Evolutionary conservation across 2,113 vertebrate species (phyloP).

Genomic region (Hippoglossus stenolepis): DNA sequence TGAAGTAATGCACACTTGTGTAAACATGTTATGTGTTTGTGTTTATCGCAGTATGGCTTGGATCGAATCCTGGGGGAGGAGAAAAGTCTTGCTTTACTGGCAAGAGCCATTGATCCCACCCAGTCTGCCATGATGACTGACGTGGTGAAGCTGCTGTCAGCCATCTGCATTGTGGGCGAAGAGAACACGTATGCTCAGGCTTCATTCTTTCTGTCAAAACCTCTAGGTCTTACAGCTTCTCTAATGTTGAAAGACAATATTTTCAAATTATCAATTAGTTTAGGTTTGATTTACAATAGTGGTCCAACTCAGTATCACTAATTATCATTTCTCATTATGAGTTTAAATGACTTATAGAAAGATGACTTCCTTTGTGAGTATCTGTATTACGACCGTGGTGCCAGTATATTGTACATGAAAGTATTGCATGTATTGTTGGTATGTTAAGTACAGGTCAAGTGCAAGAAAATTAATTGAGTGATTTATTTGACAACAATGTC

Average conservation of each 20-base stretch:
- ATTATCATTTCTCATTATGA: too few species aligned
- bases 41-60: conserved; percentile 89
- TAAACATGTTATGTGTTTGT: conserved; percentile 31
- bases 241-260: not conserved
- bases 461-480: too few species aligned
- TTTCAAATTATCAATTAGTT: not conserved
- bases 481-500: too few species aligned
- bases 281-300: not conserved
- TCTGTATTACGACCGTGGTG: too few species aligned
- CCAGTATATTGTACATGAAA: too few species aligned
- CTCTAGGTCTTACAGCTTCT: not conserved
- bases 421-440: too few species aligned
- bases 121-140: conserved; percentile 95
- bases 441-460: too few species aligned
- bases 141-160: conserved; percentile 94
- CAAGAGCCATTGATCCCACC: conserved; percentile 90
- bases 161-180: conserved; percentile 97
- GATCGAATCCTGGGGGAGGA: conserved; percentile 96
- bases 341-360: too few species aligned
- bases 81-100: conserved; percentile 90
- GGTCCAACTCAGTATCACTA: too few species aligned
- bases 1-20: conserved; percentile 6
- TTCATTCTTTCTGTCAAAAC: conserved; percentile 20
- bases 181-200: conserved; percentile 91
- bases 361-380: too few species aligned